These are phyloP conservation scores for Drosophila macrothrix DNA, from an alignment of 2,888 invertebrate species.

Conservation along the genomic window DNA sequence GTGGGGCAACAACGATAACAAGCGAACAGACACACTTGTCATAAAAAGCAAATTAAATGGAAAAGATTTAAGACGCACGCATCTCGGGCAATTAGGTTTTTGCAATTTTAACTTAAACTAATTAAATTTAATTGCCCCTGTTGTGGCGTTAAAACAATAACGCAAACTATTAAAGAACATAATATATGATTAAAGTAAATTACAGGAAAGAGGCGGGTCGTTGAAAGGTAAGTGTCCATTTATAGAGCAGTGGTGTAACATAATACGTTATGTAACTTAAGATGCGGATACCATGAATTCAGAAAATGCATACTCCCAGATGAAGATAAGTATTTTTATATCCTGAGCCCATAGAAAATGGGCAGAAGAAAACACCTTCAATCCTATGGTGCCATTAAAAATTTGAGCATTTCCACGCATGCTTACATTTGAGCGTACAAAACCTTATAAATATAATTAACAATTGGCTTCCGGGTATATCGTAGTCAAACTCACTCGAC, in stretches of 20 bases:
- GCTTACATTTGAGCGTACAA: neutral
- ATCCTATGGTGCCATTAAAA: neutral
- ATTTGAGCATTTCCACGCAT: neutral
- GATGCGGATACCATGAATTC: too few species aligned
- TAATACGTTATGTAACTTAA: neutral
- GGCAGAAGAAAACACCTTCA: neutral
- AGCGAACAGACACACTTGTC: constrained; percentile 17
- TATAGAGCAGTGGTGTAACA: neutral
- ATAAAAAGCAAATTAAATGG: constrained; percentile 43
- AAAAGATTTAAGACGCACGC: constrained; percentile 31
- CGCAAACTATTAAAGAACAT: constrained; percentile 6
- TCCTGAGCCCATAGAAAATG: neutral
- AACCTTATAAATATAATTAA: neutral
- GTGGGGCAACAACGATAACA: constrained; percentile 12
- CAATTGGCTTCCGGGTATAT: neutral
- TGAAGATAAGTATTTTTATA: neutral
- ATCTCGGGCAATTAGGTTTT: constrained; percentile 26
- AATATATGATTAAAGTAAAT: neutral
- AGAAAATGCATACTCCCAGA: too few species aligned
- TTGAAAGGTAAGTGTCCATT: neutral
- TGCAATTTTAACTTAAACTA: constrained; percentile 36
- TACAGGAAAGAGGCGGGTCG: neutral
- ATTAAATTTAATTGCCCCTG: constrained; percentile 53
- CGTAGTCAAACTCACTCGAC: neutral
- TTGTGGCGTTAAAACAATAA: constrained; percentile 9